Conservation (phyloP, 2,113 vertebrate genomes). For the Hippocampus barbouri region DNA sequence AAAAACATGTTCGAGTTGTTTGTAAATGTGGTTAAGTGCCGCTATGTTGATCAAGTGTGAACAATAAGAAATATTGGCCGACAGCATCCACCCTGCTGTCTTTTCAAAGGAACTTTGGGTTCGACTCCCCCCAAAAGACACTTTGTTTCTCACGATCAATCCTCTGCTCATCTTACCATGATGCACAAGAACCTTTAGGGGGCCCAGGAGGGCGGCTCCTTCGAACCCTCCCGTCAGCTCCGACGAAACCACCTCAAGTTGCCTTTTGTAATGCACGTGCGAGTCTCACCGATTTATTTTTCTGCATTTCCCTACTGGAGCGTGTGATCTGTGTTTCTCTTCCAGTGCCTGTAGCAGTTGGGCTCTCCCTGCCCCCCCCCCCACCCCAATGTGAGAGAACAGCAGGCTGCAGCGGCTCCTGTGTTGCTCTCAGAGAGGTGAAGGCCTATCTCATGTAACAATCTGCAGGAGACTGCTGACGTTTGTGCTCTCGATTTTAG, state of each 20-base stretch:
- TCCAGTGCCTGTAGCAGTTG: slow-evolving; percentile 44
- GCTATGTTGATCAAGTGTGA: too few relatives aligned
- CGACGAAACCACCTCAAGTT: neutral
- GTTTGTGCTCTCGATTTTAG: neutral
- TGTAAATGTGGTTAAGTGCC: too few relatives aligned
- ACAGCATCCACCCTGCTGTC: neutral
- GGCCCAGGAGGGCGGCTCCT: neutral
- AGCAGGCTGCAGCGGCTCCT: neutral
- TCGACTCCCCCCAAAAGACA: neutral
- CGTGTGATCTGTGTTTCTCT: slow-evolving; percentile 17
- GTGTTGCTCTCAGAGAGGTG: neutral
- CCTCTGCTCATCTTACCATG: neutral
- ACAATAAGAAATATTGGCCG: neutral
- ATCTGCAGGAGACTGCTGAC: neutral
- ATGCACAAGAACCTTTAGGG: slow-evolving; percentile 23
- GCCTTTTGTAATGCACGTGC: neutral
- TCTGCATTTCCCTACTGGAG: slow-evolving; percentile 29
- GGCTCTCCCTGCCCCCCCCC: slow-evolving; percentile 17
- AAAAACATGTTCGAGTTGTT: too few relatives aligned
- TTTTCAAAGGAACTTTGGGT: neutral
- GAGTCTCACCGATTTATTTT: neutral
- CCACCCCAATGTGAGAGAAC: neutral
- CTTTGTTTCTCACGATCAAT: slow-evolving; percentile 17
- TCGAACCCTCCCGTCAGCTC: neutral
- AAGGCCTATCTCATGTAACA: neutral